phyloP scores from a whole-genome alignment of 2,888 invertebrate species.

The Hirudinaria manillensis region DNA sequence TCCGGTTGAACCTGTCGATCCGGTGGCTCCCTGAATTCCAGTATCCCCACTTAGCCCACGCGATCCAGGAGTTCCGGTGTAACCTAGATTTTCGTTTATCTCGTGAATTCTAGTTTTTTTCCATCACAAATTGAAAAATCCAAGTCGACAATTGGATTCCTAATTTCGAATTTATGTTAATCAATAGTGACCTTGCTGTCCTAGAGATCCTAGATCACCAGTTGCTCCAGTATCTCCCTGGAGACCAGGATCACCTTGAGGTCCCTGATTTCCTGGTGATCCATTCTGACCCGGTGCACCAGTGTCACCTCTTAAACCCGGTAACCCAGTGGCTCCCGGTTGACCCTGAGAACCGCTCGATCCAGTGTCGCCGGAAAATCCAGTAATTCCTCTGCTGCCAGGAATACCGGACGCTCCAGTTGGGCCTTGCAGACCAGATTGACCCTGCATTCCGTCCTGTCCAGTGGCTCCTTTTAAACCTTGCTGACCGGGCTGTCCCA shows the following conservation, averaged over 20 bases:
- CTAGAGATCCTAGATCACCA: constrained; percentile 20
- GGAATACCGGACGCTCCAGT: neutral
- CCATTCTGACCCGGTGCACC: constrained; percentile 52
- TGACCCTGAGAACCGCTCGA: constrained; percentile 33
- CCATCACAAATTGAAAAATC: no score
- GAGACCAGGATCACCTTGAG: constrained; percentile 1
- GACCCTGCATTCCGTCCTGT: constrained; percentile 32
- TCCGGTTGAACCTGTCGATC: constrained; percentile 22
- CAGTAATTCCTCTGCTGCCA: constrained; percentile 39
- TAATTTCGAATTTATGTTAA: no score
- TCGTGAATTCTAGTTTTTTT: no score
- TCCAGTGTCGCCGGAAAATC: constrained; percentile 31
- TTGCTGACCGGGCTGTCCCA: constrained; percentile 32
- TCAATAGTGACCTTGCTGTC: constrained; percentile 19
- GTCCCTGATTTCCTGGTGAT: constrained; percentile 16
- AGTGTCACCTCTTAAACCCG: constrained; percentile 20
- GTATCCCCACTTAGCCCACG: neutral
- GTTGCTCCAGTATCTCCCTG: constrained; percentile 3
- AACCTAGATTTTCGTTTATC: constrained; percentile 17
- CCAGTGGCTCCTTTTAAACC: constrained; percentile 23
- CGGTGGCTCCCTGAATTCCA: constrained; percentile 16
- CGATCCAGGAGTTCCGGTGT: constrained; percentile 19
- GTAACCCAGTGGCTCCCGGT: constrained; percentile 37
- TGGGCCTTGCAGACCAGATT: constrained; percentile 31
- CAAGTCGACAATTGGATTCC: no score